Conservation (phyloP, 2,888 invertebrate species). For the Euphydryas editha region DNA sequence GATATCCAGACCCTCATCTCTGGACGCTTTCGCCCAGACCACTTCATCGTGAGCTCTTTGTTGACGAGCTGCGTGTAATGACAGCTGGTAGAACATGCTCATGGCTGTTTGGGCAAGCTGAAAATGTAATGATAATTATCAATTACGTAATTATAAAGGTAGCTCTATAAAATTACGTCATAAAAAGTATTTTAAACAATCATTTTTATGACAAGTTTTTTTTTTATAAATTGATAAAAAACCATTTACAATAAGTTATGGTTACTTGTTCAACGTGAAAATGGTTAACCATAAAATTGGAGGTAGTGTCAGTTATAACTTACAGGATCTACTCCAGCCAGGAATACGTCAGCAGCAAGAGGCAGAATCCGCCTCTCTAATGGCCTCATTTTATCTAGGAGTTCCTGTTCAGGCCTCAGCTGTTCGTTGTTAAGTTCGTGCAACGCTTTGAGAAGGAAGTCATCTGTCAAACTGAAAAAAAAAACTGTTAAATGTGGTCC, state of each 20-base stretch:
- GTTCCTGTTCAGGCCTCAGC: constrained; percentile 60
- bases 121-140: constrained; percentile 11
- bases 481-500: background rate
- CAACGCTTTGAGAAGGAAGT: constrained; percentile 63
- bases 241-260: too few relatives aligned
- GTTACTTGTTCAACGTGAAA: too few relatives aligned
- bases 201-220: too few relatives aligned
- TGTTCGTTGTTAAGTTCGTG: constrained; percentile 52
- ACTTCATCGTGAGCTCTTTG: constrained; percentile 74
- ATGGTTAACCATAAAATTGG: too few relatives aligned
- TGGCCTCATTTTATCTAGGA: constrained; percentile 66
- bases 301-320: constrained; percentile 39
- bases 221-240: too few relatives aligned
- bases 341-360: constrained; percentile 65
- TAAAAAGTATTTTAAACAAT: too few relatives aligned
- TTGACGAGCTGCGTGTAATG: constrained; percentile 73
- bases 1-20: constrained; percentile 56
- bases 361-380: constrained; percentile 65
- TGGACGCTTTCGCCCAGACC: constrained; percentile 63
- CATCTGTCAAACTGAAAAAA: constrained; percentile 66
- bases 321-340: constrained; percentile 75
- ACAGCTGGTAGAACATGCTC: constrained; percentile 71
- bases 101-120: constrained; percentile 75
- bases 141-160: background rate
- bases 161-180: too few relatives aligned